Evolutionary conservation across 2,888 invertebrate species (phyloP).

Genomic region (Lycophotia porphyrea): DNA sequence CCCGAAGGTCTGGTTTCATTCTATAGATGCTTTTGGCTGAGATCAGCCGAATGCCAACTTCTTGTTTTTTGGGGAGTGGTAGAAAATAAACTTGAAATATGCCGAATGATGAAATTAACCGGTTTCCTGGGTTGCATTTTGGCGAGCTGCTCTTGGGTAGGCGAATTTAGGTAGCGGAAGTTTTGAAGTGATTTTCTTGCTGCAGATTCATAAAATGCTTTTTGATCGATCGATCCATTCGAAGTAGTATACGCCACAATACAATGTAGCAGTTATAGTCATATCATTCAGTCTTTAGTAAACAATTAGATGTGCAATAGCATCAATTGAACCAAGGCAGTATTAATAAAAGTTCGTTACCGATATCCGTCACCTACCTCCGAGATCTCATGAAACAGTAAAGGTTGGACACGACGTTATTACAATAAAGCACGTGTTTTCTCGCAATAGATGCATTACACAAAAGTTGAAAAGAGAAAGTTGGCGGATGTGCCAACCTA

Average conservation of each 20-base stretch:
- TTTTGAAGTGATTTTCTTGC: background rate
- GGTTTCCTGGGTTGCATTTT: conserved; percentile 26
- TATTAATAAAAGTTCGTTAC: conserved; percentile 48
- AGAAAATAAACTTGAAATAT: conserved; percentile 31
- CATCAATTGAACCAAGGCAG: conserved; percentile 48
- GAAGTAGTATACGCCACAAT: background rate
- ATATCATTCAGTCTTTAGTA: conserved; percentile 12
- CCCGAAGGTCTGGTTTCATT: conserved; percentile 77
- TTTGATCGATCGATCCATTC: too few relatives aligned
- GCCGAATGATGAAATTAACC: conserved; percentile 12
- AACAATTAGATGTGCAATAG: conserved; percentile 24
- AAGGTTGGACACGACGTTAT: background rate
- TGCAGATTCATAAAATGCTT: background rate
- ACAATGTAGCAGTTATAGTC: background rate
- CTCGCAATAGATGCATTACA: conserved; percentile 33
- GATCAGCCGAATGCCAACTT: conserved; percentile 70
- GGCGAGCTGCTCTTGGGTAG: background rate
- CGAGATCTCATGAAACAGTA: conserved; percentile 1
- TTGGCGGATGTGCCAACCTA: conserved; percentile 55
- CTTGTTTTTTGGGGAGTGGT: conserved; percentile 10
- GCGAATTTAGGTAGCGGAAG: conserved; percentile 1
- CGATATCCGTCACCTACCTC: conserved; percentile 20
- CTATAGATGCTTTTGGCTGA: conserved; percentile 66
- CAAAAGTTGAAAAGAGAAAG: conserved; percentile 57
- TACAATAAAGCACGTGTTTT: conserved; percentile 24